Conservation (phyloP, 1,140 invertebrate species). For the Stegodyphus dumicola region DNA sequence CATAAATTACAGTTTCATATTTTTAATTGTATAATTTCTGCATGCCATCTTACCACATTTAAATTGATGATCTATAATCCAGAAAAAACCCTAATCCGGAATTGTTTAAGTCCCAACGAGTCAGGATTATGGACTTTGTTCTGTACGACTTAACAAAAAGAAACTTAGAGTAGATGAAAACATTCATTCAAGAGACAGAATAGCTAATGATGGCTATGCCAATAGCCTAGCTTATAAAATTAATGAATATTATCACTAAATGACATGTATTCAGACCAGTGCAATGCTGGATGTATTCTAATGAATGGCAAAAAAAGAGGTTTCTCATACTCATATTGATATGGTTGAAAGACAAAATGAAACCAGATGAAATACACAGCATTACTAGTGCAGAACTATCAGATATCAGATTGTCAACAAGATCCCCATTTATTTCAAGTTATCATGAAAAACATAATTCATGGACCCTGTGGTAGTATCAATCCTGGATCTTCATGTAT, state of each 20-base stretch:
- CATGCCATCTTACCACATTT: no score
- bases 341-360: conserved; percentile 14
- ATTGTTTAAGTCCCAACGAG: no score
- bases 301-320: not conserved
- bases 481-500: conserved; percentile 64
- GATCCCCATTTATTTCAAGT: conserved; percentile 53
- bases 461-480: conserved; percentile 62
- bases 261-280: not conserved
- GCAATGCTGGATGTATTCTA: not conserved
- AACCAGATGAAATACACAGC: conserved; percentile 13
- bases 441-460: conserved; percentile 62
- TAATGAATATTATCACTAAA: conserved; percentile 7
- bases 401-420: conserved; percentile 25
- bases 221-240: not conserved
- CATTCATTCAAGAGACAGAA: conserved; percentile 43
- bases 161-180: conserved; percentile 43
- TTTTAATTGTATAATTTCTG: no score
- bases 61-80: no score
- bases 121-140: no score
- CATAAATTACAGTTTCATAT: no score
- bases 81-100: no score
- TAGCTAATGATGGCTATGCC: not conserved
- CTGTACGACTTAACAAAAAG: conserved; percentile 21
- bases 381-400: conserved; percentile 58
- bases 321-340: not conserved